Percentiles rank a stretch among this genome's conserved stretches.
These are phyloP conservation scores for Zygogramma bicolorata DNA, from an alignment of 2,888 invertebrate species.

Conservation along the genomic window DNA sequence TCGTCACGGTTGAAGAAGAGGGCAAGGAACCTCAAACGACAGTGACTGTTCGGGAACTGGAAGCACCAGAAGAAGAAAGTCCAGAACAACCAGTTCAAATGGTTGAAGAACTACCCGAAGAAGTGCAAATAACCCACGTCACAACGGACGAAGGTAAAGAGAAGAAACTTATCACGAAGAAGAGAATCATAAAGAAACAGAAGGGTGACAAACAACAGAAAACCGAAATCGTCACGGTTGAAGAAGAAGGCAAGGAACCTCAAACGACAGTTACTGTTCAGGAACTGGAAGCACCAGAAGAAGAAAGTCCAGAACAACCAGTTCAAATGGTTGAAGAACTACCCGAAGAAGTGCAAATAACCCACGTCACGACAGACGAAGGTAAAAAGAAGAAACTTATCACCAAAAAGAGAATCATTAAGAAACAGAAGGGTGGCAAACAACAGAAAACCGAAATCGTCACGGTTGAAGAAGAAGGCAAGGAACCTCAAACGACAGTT, in stretches of 20 bases:
- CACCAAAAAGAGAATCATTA: neutral
- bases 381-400: constrained; percentile 51
- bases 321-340: constrained; percentile 51
- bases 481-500: constrained; percentile 43
- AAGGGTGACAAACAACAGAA: constrained; percentile 56
- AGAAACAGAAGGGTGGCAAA: constrained; percentile 48
- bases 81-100: constrained; percentile 36
- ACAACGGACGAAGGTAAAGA: constrained; percentile 45
- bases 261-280: constrained; percentile 57
- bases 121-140: constrained; percentile 42
- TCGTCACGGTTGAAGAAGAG: constrained; percentile 60
- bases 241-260: constrained; percentile 56
- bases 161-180: constrained; percentile 55
- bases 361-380: constrained; percentile 50
- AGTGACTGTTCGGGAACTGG: constrained; percentile 55
- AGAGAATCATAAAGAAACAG: constrained; percentile 57
- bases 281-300: constrained; percentile 42
- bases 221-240: constrained; percentile 58
- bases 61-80: constrained; percentile 43
- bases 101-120: constrained; percentile 53
- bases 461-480: constrained; percentile 59
- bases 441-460: constrained; percentile 55
- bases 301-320: constrained; percentile 25
- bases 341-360: constrained; percentile 56
- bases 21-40: constrained; percentile 64